Evolutionary conservation across 2,113 vertebrate genomes (phyloP), one percentile per base, ranked within the genome.

Genomic region (Datnioides undecimradiatus): DNA sequence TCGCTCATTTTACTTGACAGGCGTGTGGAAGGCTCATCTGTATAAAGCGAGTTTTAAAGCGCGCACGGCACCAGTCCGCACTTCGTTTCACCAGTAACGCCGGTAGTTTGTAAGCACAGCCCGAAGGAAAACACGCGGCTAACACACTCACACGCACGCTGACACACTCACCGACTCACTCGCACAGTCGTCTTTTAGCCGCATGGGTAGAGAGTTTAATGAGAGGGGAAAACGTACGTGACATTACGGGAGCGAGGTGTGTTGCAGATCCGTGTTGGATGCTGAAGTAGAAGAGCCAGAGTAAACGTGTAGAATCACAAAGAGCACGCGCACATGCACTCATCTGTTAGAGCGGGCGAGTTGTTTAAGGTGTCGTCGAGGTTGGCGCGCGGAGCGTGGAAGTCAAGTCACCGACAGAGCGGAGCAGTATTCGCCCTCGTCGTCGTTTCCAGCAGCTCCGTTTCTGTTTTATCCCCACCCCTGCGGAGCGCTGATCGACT

Each of bases 181-280:
- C 49, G 41, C 69, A 55, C 43, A n/a, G 2, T 43, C 8, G 23
- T 51, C 27, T 45, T 29, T 59, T 46, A 62, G 23, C 31, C 9
- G 27, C 2, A 38, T 2, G 4, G 3, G 45, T 64, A 19, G 65
- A 21, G 21, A 1, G 8, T 65, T n/a, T 10, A 38, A 40, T 41
- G 14, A 71, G 86, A 88, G 70, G 73, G 87, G 89, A 8, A 87
- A 17, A 54, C 46, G 93, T 78, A 94, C 9, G 94, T 94, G 93
- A 78, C 79, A 40, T 77, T 9, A 76, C 17, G 85, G 90, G 72
- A 48, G 2, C 19, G 87, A 58, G 85, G 72, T 19, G 65, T 19
- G 80, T 34, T 38, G 1, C 83, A 79, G 77, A 60, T 86, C 71
- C 80, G 29, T 1, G 64, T n/a, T 2, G 86, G 83, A 74, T 3